Evolutionary conservation across 2,113 vertebrate genomes (phyloP), one percentile per base, ranked within the genome.

Genomic region (Hypanus sabinus): DNA sequence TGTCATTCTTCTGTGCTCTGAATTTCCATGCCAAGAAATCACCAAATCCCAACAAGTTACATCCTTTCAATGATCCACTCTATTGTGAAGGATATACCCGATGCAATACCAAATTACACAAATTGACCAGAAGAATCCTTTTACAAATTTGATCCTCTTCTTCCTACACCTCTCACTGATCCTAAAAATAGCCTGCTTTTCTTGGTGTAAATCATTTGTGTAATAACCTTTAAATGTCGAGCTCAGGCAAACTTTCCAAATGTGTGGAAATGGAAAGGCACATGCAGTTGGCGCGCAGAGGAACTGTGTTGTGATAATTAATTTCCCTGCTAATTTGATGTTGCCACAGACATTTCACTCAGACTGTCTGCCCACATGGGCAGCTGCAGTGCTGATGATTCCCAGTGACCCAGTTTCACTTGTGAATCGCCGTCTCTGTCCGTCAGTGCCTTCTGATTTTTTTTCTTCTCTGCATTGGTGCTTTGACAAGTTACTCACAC

Each of bases 341-440:
- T 93, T 55, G 22, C 36, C 91, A 71, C 68, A 93, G 24, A 93
- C 91, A 71, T 93, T 75, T 46, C 20, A 73, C 70, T 55, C 95
- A 95, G 96, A 95, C 94, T 94, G 94, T 92, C 95, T 96, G 95
- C 95, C 95, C 94, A 94, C 96, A 94, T 20, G 95, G 96, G 94
- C 97, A 96, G 96, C 96, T 96, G 96, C 96, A 95, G 96, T 96
- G 96, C 95, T 94, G 96, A 96, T 97, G 96, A 96, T 97, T 97
- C 97, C 97, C 94, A 96, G 96, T 98, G 98, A 98, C 98, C 98
- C 97, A 98, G 96, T 98, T 98, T 98, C 97, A 96, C 96, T 96
- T 95, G 96, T 95, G 97, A 97, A 98, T 97, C 96, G 95, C 95
- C 96, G 96, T 96, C 95, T 95, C 96, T 96, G 96, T 94, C 94